Evolutionary conservation across 2,888 invertebrate genomes (phyloP).

Genomic region (Ctena decussata): DNA sequence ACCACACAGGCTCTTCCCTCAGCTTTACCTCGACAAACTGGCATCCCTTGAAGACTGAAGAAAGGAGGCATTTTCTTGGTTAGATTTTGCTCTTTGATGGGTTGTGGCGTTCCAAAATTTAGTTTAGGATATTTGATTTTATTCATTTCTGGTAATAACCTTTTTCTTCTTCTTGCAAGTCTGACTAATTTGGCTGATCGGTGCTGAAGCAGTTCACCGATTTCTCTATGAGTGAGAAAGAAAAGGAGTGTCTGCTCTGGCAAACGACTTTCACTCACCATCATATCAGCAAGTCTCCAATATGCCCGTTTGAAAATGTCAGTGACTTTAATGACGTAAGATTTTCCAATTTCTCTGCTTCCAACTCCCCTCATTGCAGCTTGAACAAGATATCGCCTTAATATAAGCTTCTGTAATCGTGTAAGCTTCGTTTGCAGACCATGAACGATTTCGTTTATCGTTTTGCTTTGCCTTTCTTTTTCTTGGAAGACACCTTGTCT

Average conservation of each 20-base stretch:
- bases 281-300: conserved; percentile 7
- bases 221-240: conserved; percentile 7
- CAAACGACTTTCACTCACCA: background rate
- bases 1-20: conserved; percentile 10
- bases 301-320: conserved; percentile 5
- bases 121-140: background rate
- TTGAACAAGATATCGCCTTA: background rate
- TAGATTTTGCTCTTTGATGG: too few relatives aligned
- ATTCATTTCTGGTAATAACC: background rate
- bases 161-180: background rate
- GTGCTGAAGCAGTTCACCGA: background rate
- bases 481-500: background rate
- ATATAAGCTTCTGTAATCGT: background rate
- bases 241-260: background rate
- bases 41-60: background rate
- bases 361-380: background rate
- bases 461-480: background rate
- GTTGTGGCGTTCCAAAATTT: background rate
- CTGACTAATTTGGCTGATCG: background rate
- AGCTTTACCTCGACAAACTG: background rate
- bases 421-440: conserved; percentile 6
- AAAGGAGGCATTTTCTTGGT: background rate
- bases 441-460: background rate
- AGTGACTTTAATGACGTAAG: background rate
- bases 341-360: conserved; percentile 13